These are phyloP conservation scores for Chloroclystis v-ata DNA, from an alignment of 2,888 invertebrate genomes.

Conservation along the genomic window DNA sequence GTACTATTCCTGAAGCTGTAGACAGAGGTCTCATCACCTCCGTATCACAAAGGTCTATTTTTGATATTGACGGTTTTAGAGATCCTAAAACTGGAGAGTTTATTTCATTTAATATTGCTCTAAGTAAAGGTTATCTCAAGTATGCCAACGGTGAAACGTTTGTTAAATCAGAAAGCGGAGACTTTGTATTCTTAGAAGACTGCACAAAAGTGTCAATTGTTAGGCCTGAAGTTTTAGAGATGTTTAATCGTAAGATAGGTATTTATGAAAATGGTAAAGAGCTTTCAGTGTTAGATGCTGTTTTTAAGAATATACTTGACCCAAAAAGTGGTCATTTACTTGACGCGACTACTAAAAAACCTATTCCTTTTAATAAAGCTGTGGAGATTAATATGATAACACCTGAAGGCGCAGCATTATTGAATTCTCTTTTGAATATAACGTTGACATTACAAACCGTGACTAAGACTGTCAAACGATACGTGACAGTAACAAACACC, in stretches of 20 bases:
- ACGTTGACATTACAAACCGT: conserved; percentile 92
- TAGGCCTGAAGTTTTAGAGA: conserved; percentile 90
- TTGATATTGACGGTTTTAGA: conserved; percentile 94
- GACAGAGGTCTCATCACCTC: conserved; percentile 92
- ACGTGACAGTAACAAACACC: conserved; percentile 86
- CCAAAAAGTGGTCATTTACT: conserved; percentile 91
- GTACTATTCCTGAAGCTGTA: conserved; percentile 91
- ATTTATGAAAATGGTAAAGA: conserved; percentile 86
- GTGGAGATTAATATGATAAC: conserved; percentile 91
- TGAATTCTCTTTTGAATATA: conserved; percentile 91
- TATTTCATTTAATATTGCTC: conserved; percentile 89
- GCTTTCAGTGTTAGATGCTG: conserved; percentile 91
- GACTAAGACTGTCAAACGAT: conserved; percentile 88
- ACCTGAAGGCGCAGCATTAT: conserved; percentile 90
- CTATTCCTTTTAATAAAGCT: conserved; percentile 90
- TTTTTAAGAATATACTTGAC: conserved; percentile 90
- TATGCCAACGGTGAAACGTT: conserved; percentile 85
- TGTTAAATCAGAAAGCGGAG: conserved; percentile 84
- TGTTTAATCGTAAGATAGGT: conserved; percentile 89
- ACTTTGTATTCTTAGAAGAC: conserved; percentile 86
- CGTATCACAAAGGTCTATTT: conserved; percentile 91
- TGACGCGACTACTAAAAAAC: conserved; percentile 83
- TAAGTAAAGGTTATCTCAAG: conserved; percentile 86
- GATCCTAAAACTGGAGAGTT: conserved; percentile 89
- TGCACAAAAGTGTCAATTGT: conserved; percentile 88